Percentiles rank a stretch among this genome's conserved stretches.
Evolutionary conservation across 1,140 invertebrate species (phyloP).

Genomic region (Pogonognathellus flavescens): DNA sequence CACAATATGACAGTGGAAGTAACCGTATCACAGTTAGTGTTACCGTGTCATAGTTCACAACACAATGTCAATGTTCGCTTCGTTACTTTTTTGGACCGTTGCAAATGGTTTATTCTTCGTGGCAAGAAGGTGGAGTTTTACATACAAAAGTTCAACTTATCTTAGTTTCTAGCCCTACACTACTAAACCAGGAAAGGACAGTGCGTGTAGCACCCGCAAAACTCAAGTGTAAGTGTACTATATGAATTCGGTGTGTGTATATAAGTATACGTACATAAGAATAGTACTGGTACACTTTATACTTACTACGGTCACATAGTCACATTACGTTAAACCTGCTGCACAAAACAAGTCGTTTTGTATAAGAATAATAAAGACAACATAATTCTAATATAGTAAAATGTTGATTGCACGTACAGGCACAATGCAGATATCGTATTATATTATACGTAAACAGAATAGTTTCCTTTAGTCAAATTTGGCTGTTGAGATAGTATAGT

Average conservation of each 20-base stretch:
- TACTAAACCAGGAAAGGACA: neutral
- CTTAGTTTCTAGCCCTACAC: neutral
- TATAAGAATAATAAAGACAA: too few species aligned
- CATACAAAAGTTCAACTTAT: slow-evolving; percentile 28
- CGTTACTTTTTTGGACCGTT: too few species aligned
- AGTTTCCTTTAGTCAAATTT: slow-evolving; percentile 26
- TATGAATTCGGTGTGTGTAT: neutral
- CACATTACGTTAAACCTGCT: too few species aligned
- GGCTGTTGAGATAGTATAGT: slow-evolving; percentile 43
- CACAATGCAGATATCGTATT: neutral
- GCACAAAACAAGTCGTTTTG: too few species aligned
- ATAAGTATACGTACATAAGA: neutral
- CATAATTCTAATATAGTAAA: too few species aligned
- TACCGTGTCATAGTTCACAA: too few species aligned
- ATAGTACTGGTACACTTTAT: neutral
- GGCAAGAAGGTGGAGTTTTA: slow-evolving; percentile 41
- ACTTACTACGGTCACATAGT: neutral
- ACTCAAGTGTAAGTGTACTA: neutral
- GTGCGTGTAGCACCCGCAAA: too few species aligned
- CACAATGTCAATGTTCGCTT: too few species aligned
- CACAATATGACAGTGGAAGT: too few species aligned
- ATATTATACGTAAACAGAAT: neutral
- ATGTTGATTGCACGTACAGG: too few species aligned
- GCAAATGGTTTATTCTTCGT: slow-evolving; percentile 21
- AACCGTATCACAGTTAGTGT: too few species aligned